Conservation (phyloP, 2,888 invertebrate genomes). For the Drosophila suboccidentalis region DNA sequence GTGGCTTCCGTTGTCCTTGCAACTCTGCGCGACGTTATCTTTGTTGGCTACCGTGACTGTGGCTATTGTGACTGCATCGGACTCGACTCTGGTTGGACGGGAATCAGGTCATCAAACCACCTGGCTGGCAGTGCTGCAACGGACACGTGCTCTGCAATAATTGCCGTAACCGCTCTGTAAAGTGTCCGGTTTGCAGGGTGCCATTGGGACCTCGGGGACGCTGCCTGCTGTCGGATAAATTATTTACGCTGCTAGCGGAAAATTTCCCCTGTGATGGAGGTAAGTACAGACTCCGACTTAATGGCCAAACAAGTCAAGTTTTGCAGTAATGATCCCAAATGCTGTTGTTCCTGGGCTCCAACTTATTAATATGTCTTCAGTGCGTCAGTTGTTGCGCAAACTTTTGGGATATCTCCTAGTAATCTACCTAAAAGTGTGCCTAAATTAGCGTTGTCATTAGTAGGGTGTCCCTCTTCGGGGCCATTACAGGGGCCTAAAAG, state of each 20-base stretch:
- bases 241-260: conserved; percentile 85
- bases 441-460: conserved; percentile 76
- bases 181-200: conserved; percentile 86
- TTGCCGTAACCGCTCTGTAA: conserved; percentile 85
- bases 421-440: conserved; percentile 53
- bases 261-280: conserved; percentile 85
- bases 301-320: conserved; percentile 27
- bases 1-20: neutral
- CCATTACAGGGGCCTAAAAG: conserved; percentile 14
- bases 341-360: conserved; percentile 20
- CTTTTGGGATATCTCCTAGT: conserved; percentile 42
- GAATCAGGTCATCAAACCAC: conserved; percentile 84
- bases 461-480: conserved; percentile 26
- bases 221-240: conserved; percentile 86
- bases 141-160: conserved; percentile 86
- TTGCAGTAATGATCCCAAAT: conserved; percentile 36
- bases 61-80: conserved; percentile 10
- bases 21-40: neutral
- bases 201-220: conserved; percentile 85
- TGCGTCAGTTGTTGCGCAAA: conserved; percentile 54
- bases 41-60: neutral
- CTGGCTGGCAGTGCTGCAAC: conserved; percentile 86
- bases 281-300: conserved; percentile 59
- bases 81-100: conserved; percentile 4
- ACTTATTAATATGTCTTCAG: conserved; percentile 64